These are phyloP conservation scores for Hirudo medicinalis DNA, from an alignment of 1,140 invertebrate genomes.

Conservation along the genomic window DNA sequence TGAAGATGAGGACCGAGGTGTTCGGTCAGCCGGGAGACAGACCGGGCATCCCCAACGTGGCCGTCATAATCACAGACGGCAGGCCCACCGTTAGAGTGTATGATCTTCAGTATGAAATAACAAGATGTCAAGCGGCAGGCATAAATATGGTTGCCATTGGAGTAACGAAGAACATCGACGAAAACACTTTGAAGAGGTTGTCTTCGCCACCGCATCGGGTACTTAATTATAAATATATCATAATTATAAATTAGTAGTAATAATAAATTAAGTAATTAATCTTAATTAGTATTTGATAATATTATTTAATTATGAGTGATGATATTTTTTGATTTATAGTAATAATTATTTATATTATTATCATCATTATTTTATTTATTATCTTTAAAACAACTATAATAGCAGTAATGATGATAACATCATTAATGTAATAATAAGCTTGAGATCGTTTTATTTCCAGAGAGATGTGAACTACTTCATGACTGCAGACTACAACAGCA, in stretches of 20 bases:
- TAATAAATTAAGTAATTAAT: no score
- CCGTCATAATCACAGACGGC: slow-evolving; percentile 17
- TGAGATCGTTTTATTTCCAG: background rate
- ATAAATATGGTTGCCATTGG: slow-evolving; percentile 14
- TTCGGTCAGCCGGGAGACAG: slow-evolving; percentile 16
- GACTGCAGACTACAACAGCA: background rate
- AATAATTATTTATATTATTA: no score
- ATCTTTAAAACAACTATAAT: no score
- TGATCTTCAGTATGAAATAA: background rate
- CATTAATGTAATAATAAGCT: no score
- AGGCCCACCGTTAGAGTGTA: background rate
- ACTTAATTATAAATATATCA: background rate
- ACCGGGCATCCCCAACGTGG: slow-evolving; percentile 17
- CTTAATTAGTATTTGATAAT: no score
- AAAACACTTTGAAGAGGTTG: background rate
- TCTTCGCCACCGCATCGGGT: slow-evolving; percentile 15
- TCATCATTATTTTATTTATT: no score
- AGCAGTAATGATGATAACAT: no score
- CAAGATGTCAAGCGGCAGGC: background rate
- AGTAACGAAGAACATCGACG: slow-evolving; percentile 14
- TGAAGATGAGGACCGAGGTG: slow-evolving; percentile 13
- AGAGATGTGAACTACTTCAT: slow-evolving; percentile 15
- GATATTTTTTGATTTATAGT: no score
- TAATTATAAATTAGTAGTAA: no score
- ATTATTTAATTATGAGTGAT: no score